Percentiles rank a stretch among this genome's conserved stretches.
Conservation (phyloP, 2,113 vertebrate genomes). For the Maccullochella peelii region DNA sequence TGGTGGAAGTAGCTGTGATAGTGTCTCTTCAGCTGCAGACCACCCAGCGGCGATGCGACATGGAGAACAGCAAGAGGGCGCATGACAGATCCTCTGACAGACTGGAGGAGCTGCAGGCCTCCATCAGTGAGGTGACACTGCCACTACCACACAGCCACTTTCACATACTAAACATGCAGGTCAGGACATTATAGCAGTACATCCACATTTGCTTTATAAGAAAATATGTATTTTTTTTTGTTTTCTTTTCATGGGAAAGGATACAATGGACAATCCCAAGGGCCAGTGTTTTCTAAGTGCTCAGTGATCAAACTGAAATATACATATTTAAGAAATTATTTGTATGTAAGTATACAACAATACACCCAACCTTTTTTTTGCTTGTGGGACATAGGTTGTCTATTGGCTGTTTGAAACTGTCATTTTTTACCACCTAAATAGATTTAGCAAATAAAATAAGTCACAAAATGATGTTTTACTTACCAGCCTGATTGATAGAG, state of each 20-base stretch:
- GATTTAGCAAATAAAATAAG: background rate
- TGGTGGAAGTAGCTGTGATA: constrained; percentile 78
- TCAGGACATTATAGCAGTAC: constrained; percentile 4
- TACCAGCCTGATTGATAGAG: background rate
- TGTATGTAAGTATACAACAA: background rate
- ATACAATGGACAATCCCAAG: too few relatives aligned
- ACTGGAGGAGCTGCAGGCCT: constrained; percentile 78
- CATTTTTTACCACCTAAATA: background rate
- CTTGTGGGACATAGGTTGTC: background rate
- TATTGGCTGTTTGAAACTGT: too few relatives aligned
- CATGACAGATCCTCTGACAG: constrained; percentile 67
- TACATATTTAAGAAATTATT: background rate
- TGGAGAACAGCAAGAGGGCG: constrained; percentile 75
- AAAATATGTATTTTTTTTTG: background rate
- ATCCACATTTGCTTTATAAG: background rate
- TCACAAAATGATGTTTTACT: background rate
- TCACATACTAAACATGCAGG: background rate
- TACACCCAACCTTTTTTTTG: background rate
- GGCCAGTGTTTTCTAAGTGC: background rate
- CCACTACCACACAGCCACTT: background rate
- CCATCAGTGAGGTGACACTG: constrained; percentile 72
- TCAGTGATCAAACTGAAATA: background rate
- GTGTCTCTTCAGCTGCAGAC: constrained; percentile 78
- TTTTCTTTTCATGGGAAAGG: background rate
- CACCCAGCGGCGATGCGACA: constrained; percentile 67